Conservation (phyloP, 2,888 invertebrate species). For the Pterostichus niger region DNA sequence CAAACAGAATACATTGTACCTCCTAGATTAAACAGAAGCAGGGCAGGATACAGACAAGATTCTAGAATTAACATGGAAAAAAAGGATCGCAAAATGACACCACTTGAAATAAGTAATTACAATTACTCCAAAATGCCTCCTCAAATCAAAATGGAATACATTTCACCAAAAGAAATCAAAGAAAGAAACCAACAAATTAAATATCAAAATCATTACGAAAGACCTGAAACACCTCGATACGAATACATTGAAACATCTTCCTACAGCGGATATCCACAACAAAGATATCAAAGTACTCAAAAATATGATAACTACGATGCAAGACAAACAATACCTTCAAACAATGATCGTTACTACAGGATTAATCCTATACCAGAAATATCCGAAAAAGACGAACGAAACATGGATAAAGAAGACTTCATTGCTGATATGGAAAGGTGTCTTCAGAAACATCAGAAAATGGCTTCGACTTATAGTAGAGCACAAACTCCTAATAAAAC, state of each 20-base stretch:
- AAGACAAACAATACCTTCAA: too few relatives aligned
- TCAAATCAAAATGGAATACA: not conserved
- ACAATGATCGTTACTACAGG: not conserved
- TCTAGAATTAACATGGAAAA: not conserved
- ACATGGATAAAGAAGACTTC: conserved; percentile 19
- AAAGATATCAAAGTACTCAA: not conserved
- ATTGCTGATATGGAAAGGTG: conserved; percentile 49
- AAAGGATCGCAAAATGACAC: not conserved
- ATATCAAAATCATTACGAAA: not conserved
- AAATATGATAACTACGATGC: too few relatives aligned
- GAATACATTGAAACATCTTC: not conserved
- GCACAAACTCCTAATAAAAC: conserved; percentile 13
- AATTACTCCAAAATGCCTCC: conserved; percentile 7
- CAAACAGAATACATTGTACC: not conserved
- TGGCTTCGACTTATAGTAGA: not conserved
- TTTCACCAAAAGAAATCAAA: conserved; percentile 21
- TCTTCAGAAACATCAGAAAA: conserved; percentile 41
- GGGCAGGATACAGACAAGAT: conserved; percentile 1
- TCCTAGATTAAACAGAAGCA: conserved; percentile 1
- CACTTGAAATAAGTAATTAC: conserved; percentile 12
- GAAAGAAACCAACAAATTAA: conserved; percentile 5
- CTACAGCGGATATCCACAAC: not conserved
- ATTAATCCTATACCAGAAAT: not conserved
- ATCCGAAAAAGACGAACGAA: conserved; percentile 11
- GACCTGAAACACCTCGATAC: not conserved